phyloP scores from a whole-genome alignment of 2,888 invertebrate genomes.

The Nomada fucata region DNA sequence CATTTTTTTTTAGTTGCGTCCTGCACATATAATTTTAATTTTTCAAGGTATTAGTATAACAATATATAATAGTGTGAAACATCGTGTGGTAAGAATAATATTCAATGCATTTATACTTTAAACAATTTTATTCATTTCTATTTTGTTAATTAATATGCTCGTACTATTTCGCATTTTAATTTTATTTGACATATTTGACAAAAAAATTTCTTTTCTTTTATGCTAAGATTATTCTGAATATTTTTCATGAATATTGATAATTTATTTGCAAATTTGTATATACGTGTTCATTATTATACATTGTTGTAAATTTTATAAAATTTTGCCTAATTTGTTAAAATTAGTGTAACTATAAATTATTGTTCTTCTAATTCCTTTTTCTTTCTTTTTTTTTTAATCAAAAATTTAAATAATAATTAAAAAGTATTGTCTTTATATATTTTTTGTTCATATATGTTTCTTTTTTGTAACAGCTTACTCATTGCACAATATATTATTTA shows the following conservation, averaged over 20 bases:
- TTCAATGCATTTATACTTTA: constrained; percentile 1
- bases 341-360: constrained; percentile 8
- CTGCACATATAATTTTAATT: not conserved
- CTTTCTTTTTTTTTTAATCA: not conserved
- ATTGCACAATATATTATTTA: not conserved
- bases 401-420: not conserved
- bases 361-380: not conserved
- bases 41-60: not conserved
- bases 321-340: not conserved
- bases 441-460: not conserved
- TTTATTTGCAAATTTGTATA: not conserved
- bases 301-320: not conserved
- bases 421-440: not conserved
- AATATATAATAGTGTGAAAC: constrained; percentile 10
- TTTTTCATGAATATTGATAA: not conserved
- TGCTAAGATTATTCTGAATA: too few relatives aligned
- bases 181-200: not conserved
- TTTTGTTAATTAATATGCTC: not conserved
- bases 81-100: not conserved
- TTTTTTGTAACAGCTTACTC: not conserved
- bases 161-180: not conserved
- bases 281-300: constrained; percentile 6
- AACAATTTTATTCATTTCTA: constrained; percentile 14
- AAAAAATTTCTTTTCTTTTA: too few relatives aligned
- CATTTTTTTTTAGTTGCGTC: not conserved